A percentile compares a stretch with the other conserved stretches of the same genome.
Evolutionary conservation across 2,797 vertebrate species (phyloP).

Genomic region (Pygocentrus nattereri): DNA sequence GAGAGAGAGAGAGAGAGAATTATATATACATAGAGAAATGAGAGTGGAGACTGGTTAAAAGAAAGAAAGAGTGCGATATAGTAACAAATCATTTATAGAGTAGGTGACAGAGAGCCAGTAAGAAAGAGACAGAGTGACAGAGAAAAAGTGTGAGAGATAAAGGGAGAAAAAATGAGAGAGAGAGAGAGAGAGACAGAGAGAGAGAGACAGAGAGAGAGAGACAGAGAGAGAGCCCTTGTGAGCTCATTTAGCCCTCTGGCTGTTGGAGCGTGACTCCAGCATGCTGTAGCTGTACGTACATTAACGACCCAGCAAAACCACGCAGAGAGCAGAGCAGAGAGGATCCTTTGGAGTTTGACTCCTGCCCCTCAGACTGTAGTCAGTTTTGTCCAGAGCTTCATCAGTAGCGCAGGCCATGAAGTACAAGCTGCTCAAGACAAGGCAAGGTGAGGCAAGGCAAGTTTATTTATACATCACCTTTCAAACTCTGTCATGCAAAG

Average conservation of each 20-base stretch:
- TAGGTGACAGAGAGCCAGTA: not conserved
- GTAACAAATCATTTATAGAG: too few species aligned
- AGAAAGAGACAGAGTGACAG: not conserved
- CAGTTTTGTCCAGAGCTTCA: not conserved
- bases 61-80: not conserved
- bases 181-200: not conserved
- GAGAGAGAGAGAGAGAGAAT: too few species aligned
- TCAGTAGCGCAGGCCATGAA: not conserved
- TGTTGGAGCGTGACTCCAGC: slow-evolving; percentile 1
- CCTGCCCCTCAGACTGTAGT: not conserved
- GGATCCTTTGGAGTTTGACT: not conserved
- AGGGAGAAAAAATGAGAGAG: not conserved
- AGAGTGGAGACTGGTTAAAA: not conserved
- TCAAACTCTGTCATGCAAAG: too few species aligned
- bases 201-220: not conserved
- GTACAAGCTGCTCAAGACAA: not conserved
- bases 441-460: too few species aligned
- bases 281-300: slow-evolving; percentile 11
- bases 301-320: slow-evolving; percentile 22
- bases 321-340: not conserved
- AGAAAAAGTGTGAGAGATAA: not conserved
- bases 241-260: slow-evolving; percentile 13
- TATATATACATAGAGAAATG: too few species aligned
- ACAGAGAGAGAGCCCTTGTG: not conserved
- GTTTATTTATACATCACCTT: too few species aligned